Conservation (phyloP, 2,113 vertebrate species). For the Candoia aspera region DNA sequence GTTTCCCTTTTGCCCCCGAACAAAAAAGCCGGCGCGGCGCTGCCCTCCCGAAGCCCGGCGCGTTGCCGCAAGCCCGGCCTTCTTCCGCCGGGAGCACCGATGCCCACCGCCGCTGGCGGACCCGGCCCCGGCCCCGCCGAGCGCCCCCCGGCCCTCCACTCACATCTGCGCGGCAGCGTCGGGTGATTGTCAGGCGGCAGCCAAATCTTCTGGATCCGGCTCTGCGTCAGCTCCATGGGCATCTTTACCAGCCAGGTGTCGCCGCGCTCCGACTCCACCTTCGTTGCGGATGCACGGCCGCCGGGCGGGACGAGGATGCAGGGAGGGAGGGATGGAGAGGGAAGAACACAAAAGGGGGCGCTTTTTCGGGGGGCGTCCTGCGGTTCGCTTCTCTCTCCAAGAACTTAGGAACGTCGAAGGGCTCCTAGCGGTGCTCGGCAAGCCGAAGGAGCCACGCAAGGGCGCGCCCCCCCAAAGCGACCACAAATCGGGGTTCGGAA, state of each 20-base stretch:
- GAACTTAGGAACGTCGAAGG: too few species aligned
- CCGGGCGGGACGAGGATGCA: too few species aligned
- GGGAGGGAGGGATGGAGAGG: not conserved
- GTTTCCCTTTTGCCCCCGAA: too few species aligned
- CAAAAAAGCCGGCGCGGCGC: too few species aligned
- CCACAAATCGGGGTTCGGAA: too few species aligned
- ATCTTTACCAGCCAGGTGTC: slow-evolving; percentile 51
- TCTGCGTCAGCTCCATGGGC: slow-evolving; percentile 84
- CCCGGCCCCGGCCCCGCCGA: not conserved
- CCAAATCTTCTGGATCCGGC: slow-evolving; percentile 87
- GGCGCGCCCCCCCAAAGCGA: too few species aligned
- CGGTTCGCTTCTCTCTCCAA: not conserved
- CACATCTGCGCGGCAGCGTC: slow-evolving; percentile 68
- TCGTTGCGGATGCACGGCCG: not conserved
- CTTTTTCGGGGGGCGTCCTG: not conserved
- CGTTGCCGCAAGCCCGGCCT: too few species aligned
- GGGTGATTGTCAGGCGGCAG: slow-evolving; percentile 78
- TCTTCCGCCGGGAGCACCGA: too few species aligned
- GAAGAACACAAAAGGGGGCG: too few species aligned
- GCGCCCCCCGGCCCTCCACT: not conserved
- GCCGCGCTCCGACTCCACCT: not conserved
- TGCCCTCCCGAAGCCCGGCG: too few species aligned
- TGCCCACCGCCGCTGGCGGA: too few species aligned
- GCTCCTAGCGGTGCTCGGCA: not conserved
- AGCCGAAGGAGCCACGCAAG: not conserved